Base-by-base conservation (phyloP, 2,797 vertebrate species). In the Enteromius trimaculatus region DNA sequence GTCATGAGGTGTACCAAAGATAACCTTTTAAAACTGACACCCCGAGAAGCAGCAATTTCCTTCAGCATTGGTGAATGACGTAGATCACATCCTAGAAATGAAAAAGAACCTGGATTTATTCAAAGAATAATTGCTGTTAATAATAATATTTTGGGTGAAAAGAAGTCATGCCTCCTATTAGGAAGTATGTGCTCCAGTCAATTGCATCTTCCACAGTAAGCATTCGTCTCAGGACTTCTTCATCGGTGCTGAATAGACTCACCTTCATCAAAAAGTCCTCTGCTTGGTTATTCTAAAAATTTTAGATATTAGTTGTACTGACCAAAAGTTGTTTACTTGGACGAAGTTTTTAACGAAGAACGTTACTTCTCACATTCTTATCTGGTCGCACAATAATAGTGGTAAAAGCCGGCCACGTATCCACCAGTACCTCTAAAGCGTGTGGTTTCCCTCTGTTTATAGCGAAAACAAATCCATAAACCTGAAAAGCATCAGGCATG, bases 361-460 rank as follows among this genome's bases (percentile, higher is more conserved):
- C 11, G 26, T 8, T 2, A 4, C 37, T 69, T 44, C 75, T 89
- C 78, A 93, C 92, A 85, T 85, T 75, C 13, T 84, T 82, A 58
- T 91, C 60, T 8, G 90, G 89, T 85, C 89, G 74, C 31, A 88
- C 90, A 72, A 94, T 78, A 5, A 94, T 89, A 0, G 91, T 89
- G 7, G 89, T 92, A 84, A 94, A 94, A 55, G 89, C 88, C 0
- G 92, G 92, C 92, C 93, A 94, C 0, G 76, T 0, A 76, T 94
- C 92, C 21, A 93, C 92, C 9, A 92, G 4, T 0, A 91, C 77
- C 81, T 93, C 88, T 70, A 87, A 0, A 5, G 55, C 85, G 14
- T 0, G 89, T 0, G 88, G 86, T 64, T 90, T 93, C 39, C 84
- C 89, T 79, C 90, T 89, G 72, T 92, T 93, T 3, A 91, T 80